Conservation (phyloP, 2,797 vertebrate species). For the Coregonus ussuriensis region DNA sequence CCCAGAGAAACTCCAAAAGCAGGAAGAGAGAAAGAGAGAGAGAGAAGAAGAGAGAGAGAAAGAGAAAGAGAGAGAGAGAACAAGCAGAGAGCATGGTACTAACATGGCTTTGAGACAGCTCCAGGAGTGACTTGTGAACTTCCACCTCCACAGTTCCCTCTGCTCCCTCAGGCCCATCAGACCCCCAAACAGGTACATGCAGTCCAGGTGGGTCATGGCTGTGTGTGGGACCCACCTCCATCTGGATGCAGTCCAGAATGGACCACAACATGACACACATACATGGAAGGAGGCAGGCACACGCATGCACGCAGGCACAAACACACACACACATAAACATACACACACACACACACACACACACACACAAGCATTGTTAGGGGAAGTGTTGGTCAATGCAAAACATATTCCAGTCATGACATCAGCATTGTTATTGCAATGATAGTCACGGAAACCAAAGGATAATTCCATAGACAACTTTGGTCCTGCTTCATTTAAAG, state of each 20-base stretch:
- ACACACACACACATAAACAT: neutral
- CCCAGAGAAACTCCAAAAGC: too few relatives aligned
- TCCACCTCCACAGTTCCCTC: constrained; percentile 88
- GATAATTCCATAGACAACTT: too few relatives aligned
- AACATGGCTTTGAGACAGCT: constrained; percentile 79
- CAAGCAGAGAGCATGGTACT: constrained; percentile 27
- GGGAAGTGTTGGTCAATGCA: constrained; percentile 8
- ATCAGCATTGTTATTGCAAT: neutral
- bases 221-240: constrained; percentile 73
- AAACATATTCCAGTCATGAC: constrained; percentile 25
- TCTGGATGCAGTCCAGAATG: constrained; percentile 49
- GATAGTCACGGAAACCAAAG: too few relatives aligned
- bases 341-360: neutral
- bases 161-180: constrained; percentile 82
- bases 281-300: constrained; percentile 11
- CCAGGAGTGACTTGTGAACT: constrained; percentile 72
- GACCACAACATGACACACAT: constrained; percentile 67
- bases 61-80: neutral
- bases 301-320: neutral
- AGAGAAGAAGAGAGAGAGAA: neutral
- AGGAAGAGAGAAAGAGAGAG: neutral
- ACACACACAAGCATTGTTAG: neutral
- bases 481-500: too few relatives aligned
- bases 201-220: constrained; percentile 70
- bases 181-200: constrained; percentile 86